These are phyloP conservation scores for Mastacembelus armatus DNA, from an alignment of 2,797 vertebrate genomes.

Conservation along the genomic window DNA sequence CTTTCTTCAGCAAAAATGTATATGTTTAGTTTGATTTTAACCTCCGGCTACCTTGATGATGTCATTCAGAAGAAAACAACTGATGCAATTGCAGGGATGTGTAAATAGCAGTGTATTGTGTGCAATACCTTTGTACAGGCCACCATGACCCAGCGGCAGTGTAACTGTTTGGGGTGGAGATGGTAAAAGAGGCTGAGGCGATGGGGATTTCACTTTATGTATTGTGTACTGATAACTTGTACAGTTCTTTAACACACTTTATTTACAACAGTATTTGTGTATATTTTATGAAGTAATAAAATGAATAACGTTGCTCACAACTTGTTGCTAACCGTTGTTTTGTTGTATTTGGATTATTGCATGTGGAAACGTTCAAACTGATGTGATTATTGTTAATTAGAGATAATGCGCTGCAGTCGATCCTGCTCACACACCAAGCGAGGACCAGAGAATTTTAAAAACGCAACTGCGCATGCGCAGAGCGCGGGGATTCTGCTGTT, in stretches of 20 bases:
- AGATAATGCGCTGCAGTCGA: no score
- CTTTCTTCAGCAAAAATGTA: conserved; percentile 55
- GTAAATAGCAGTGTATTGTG: conserved; percentile 66
- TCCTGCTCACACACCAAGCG: no score
- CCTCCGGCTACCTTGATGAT: conserved; percentile 62
- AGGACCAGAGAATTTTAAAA: no score
- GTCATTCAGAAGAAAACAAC: conserved; percentile 63
- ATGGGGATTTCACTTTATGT: conserved; percentile 78
- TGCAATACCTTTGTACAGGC: conserved; percentile 73
- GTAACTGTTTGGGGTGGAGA: conserved; percentile 61
- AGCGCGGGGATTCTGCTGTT: conserved; percentile 33
- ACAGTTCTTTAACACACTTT: conserved; percentile 89
- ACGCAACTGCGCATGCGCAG: conserved; percentile 58
- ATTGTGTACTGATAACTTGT: conserved; percentile 88
- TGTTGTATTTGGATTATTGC: no score
- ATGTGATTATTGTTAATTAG: no score
- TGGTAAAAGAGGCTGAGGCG: conserved; percentile 40
- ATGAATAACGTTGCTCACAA: conserved; percentile 74
- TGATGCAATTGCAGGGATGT: conserved; percentile 71
- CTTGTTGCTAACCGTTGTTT: background rate
- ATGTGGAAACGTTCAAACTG: no score
- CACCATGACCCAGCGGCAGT: conserved; percentile 80
- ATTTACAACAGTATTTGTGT: conserved; percentile 90
- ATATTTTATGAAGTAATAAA: conserved; percentile 90
- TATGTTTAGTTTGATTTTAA: conserved; percentile 63